Percentiles rank a stretch among this genome's conserved stretches.
Conservation (phyloP, 2,113 vertebrate species). For the Ondatra zibethicus region DNA sequence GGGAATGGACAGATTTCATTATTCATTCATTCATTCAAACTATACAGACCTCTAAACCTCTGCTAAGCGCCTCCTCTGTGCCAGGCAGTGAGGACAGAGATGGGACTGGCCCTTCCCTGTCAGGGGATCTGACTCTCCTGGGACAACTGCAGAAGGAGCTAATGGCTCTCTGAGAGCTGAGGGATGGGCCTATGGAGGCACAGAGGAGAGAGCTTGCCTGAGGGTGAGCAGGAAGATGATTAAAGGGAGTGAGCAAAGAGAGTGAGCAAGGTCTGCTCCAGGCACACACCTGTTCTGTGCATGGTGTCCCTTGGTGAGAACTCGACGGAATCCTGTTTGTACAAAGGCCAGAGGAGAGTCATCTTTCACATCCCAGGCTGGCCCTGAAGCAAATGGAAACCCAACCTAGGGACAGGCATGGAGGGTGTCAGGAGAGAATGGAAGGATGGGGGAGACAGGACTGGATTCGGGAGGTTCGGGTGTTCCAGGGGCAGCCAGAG, state of each 20-base stretch:
- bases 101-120: neutral
- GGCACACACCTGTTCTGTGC: neutral
- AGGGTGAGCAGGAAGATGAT: too few relatives aligned
- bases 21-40: neutral
- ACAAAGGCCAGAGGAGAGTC: neutral
- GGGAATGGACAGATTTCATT: neutral
- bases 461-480: neutral
- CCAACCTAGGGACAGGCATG: neutral
- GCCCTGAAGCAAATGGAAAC: neutral
- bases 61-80: neutral
- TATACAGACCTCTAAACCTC: neutral
- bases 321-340: too few relatives aligned
- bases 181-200: neutral
- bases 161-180: neutral
- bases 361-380: neutral
- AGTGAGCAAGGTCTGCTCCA: neutral
- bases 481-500: neutral
- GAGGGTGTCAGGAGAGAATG: neutral
- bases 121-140: too few relatives aligned
- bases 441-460: neutral
- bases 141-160: neutral
- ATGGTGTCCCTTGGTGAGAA: neutral
- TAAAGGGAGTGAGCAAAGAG: neutral
- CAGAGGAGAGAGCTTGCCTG: neutral
- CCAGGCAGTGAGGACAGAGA: neutral